phyloP scores from a whole-genome alignment of 2,888 invertebrate genomes.

The Mellilla xanthometata region DNA sequence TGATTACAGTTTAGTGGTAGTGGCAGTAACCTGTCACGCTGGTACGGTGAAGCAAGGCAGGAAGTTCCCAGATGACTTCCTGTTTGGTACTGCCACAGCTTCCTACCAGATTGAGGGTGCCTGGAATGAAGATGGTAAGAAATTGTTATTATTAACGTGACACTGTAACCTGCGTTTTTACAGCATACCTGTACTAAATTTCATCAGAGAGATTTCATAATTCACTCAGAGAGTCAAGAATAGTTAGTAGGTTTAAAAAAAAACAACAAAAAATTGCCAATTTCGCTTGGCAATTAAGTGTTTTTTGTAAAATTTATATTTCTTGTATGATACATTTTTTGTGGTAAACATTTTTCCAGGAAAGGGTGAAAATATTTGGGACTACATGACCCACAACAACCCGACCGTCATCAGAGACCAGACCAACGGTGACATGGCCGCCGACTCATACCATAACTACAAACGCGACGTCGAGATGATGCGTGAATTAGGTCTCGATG shows the following conservation, averaged over 20 bases:
- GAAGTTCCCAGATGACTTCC: slow-evolving; percentile 54
- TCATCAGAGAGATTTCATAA: too few species aligned
- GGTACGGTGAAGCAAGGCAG: slow-evolving; percentile 29
- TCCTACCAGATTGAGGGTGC: slow-evolving; percentile 61
- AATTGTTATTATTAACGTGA: too few species aligned
- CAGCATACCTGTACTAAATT: too few species aligned
- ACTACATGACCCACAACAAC: slow-evolving; percentile 48
- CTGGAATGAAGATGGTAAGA: slow-evolving; percentile 57
- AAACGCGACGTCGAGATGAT: slow-evolving; percentile 79
- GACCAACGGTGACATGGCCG: slow-evolving; percentile 82
- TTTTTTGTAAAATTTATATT: too few species aligned
- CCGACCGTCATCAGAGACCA: slow-evolving; percentile 44
- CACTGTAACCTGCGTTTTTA: too few species aligned
- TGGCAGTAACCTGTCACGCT: slow-evolving; percentile 27
- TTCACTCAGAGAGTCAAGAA: too few species aligned
- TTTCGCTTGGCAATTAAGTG: too few species aligned
- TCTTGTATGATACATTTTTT: too few species aligned
- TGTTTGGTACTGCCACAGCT: slow-evolving; percentile 59
- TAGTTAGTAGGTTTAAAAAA: too few species aligned
- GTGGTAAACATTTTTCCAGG: slow-evolving; percentile 40
- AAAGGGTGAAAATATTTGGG: slow-evolving; percentile 62
- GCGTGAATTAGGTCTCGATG: slow-evolving; percentile 64
- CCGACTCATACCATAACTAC: slow-evolving; percentile 83
- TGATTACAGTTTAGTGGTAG: slow-evolving; percentile 26
- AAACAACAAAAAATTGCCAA: too few species aligned